phyloP scores from a whole-genome alignment of 2,797 vertebrate species.

The Myotis vivesi region DNA sequence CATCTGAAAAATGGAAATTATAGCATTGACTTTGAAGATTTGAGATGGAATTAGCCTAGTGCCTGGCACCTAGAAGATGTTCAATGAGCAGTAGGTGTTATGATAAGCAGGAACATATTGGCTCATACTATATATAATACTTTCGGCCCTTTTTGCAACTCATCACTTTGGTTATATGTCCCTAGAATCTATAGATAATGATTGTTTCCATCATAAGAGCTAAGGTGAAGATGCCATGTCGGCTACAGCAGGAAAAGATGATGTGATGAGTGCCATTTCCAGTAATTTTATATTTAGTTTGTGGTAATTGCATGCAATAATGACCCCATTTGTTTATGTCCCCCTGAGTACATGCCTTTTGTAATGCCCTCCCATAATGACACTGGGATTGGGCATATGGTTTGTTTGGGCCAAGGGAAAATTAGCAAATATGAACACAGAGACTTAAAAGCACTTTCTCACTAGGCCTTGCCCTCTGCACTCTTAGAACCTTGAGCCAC shows the following conservation, averaged over 20 bases:
- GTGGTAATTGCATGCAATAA: not conserved
- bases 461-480: not conserved
- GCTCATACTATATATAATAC: not conserved
- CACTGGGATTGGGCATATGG: not conserved
- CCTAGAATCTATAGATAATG: not conserved
- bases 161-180: not conserved
- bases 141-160: not conserved
- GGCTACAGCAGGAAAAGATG: not conserved
- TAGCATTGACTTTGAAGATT: not conserved
- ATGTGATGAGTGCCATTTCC: not conserved
- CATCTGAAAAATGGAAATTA: not conserved
- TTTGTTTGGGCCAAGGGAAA: not conserved
- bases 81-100: not conserved
- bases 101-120: not conserved
- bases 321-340: not conserved
- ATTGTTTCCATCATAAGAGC: not conserved
- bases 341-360: not conserved
- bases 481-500: not conserved
- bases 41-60: not conserved
- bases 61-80: not conserved
- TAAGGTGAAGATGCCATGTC: not conserved
- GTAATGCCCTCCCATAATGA: not conserved
- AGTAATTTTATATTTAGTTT: conserved; percentile 14
- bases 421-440: not conserved
- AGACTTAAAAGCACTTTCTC: not conserved